A percentile compares a stretch with the other conserved stretches of the same genome.
phyloP scores from a whole-genome alignment of 2,888 invertebrate genomes.

The Hypolimnas misippus region DNA sequence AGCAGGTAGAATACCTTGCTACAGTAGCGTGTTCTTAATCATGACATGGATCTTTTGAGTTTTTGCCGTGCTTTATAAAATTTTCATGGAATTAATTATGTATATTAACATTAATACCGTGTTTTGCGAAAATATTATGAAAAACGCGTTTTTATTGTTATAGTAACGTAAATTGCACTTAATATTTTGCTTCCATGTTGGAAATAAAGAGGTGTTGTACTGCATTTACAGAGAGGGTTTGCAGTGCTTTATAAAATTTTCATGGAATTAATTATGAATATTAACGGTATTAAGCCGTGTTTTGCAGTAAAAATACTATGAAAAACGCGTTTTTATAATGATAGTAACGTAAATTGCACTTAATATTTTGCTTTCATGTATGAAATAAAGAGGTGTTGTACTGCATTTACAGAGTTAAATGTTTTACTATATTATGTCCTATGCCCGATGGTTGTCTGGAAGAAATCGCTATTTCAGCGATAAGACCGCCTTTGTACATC shows the following conservation, averaged over 20 bases:
- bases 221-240: no score
- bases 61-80: neutral
- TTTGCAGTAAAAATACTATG: neutral
- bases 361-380: neutral
- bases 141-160: neutral
- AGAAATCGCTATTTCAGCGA: no score
- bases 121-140: neutral
- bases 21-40: conserved; percentile 1
- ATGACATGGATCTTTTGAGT: neutral
- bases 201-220: neutral
- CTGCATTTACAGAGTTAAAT: no score
- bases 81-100: conserved; percentile 4
- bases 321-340: neutral
- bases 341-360: neutral
- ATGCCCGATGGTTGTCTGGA: no score
- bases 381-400: neutral
- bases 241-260: neutral
- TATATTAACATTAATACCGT: conserved; percentile 5
- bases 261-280: conserved; percentile 5
- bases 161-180: neutral
- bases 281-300: neutral
- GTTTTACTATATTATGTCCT: no score
- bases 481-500: no score
- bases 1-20: neutral
- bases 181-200: neutral